These are phyloP conservation scores for Clepsis dumicolana DNA, from an alignment of 2,888 invertebrate genomes.

Conservation along the genomic window DNA sequence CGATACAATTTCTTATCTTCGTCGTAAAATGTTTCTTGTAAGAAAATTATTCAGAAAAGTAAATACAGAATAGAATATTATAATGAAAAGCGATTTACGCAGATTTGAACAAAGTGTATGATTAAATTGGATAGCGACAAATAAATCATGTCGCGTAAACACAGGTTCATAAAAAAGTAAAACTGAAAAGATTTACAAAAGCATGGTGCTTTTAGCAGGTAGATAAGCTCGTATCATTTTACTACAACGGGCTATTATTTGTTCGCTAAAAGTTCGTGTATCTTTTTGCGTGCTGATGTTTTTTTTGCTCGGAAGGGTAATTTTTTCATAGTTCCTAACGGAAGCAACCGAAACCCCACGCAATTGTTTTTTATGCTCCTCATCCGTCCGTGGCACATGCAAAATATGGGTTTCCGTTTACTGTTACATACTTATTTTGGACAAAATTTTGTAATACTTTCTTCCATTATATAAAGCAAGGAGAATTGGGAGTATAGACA, in stretches of 20 bases:
- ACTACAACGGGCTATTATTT: slow-evolving; percentile 14
- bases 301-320: slow-evolving; percentile 5
- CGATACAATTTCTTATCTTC: slow-evolving; percentile 31
- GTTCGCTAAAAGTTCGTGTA: slow-evolving; percentile 15
- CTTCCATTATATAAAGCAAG: background rate
- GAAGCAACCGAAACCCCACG: slow-evolving; percentile 38
- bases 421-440: background rate
- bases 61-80: background rate
- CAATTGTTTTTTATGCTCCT: slow-evolving; percentile 29
- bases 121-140: background rate
- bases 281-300: slow-evolving; percentile 18
- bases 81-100: background rate
- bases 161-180: too few relatives aligned
- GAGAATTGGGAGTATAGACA: too few relatives aligned
- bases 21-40: slow-evolving; percentile 20
- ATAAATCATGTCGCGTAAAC: too few relatives aligned
- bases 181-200: background rate
- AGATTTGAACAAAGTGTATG: background rate
- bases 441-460: background rate
- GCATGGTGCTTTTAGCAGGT: slow-evolving; percentile 6
- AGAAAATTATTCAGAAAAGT: slow-evolving; percentile 1
- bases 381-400: slow-evolving; percentile 35
- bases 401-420: slow-evolving; percentile 36
- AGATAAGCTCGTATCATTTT: slow-evolving; percentile 2
- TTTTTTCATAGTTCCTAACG: slow-evolving; percentile 17